Base-by-base conservation (phyloP, 2,888 invertebrate species). In the Orchesella flavescens region DNA sequence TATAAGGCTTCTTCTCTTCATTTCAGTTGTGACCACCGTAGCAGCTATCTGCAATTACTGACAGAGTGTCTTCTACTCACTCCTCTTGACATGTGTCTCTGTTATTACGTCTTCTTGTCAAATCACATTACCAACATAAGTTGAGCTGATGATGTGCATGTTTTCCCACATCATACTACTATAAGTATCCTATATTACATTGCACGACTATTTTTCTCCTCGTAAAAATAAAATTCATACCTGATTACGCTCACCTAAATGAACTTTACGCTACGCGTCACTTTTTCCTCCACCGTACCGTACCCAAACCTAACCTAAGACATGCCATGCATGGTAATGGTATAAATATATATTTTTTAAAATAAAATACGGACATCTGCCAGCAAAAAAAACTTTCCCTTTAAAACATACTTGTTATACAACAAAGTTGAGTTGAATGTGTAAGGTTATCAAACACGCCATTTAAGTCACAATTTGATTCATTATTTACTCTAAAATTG, bases 351-450 rank as follows among this genome's bases (percentile, higher is more conserved):
- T 15, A n/a, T 23, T 49, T 49, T 15, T 23, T 15, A 17, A 7
- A 49, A 3, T 49, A 46, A 68, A 21, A 1, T 68, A n/a, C 71
- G 34, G 66, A 59, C 77, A 21, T 78, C 71, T 78, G 78, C 78
- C 78, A 78, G 78, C n/a, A 61, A 71, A 73, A 53, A 76, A 77
- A 78, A 78, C 78, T 78, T 78, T 78, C 78, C 71, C 78, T 78
- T 78, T 71, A 13, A 43, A 57, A 44, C 10, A 24, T n/a, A 7
- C 21, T 66, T 66, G 68, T 75, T 74, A 74, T 46, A 63, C 73
- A 75, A 77, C 49, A 55, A 21, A 55, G 46, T 57, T 57, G 19
- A 57, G 17, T 57, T 57, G 19, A 57, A 3, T 17, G 9, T 4
- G 57, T n/a, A 21, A 4, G 21, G 57, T 34, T 34, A 34, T 34